These are phyloP conservation scores for Saturnia japonica DNA, from an alignment of 2,888 invertebrate genomes.

Conservation along the genomic window DNA sequence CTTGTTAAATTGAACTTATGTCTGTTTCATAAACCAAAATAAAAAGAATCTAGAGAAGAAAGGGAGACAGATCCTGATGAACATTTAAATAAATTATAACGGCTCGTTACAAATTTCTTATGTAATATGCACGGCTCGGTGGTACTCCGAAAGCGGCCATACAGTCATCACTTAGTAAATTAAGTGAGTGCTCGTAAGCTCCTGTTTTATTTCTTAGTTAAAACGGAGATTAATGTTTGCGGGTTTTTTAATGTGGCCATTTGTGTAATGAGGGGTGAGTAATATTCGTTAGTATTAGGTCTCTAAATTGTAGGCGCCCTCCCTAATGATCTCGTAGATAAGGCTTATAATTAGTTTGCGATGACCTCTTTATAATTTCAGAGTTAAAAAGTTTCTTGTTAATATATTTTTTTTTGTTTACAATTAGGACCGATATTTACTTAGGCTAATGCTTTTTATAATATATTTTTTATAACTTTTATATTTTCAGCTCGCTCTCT, in stretches of 20 bases:
- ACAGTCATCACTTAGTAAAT: constrained; percentile 17
- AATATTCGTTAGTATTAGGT: constrained; percentile 11
- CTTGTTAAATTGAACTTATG: background rate
- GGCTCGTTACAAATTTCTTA: background rate
- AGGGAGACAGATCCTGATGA: background rate
- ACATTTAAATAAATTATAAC: background rate
- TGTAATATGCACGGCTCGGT: background rate
- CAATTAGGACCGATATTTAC: background rate
- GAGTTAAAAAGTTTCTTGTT: constrained; percentile 37
- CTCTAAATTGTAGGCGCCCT: constrained; percentile 21
- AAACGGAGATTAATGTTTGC: constrained; percentile 15
- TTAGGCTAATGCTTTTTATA: background rate
- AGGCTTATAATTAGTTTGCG: constrained; percentile 8
- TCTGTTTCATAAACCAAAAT: background rate
- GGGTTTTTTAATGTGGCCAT: constrained; percentile 17
- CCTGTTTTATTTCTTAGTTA: constrained; percentile 14
- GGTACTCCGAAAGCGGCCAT: background rate
- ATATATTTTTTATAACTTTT: background rate
- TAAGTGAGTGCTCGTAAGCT: constrained; percentile 11
- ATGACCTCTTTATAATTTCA: constrained; percentile 22
- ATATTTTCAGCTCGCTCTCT: background rate
- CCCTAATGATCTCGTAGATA: constrained; percentile 24
- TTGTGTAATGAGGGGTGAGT: constrained; percentile 18
- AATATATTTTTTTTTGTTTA: background rate
- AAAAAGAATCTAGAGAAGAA: background rate